Evolutionary conservation across 2,113 vertebrate genomes (phyloP), one percentile per base, ranked within the genome.

Genomic region (Neogobius melanostomus): DNA sequence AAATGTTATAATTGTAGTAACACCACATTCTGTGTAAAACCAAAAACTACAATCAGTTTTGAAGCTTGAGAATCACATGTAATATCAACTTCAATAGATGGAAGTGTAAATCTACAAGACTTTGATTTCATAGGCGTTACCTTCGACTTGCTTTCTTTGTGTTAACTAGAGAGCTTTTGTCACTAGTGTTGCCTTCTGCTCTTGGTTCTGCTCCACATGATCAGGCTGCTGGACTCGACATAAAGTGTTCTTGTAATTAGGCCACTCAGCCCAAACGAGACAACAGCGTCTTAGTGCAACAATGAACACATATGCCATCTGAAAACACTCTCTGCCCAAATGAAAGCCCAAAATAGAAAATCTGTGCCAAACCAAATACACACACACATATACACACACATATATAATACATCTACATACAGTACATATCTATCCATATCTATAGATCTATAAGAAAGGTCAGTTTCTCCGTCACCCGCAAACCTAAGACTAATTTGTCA

Each of bases 261-360:
- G 70, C 53, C 63, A 77, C 76, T 83, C 59, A 66, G 64, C 85
- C 80, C 71, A 73, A 84, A 85, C 83, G 68, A 87, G 72, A 77
- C 75, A 76, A 71, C 49, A 57, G 51, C 28, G 73, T 46, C 78
- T 87, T 82, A 82, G 10, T 48, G 85, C 75, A 87, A 89, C 84
- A 89, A 88, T 75, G 72, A 71, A 83, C 68, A 80, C 82, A 85
- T 78, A 89, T 70, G 85, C 77, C 72, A 69, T 82, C 70, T 64
- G 80, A 79, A 85, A 36, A 36, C 28, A 83, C 68, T 48, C 74
- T 64, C n/a, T 51, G 61, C 79, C 84, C 72, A 85, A 83, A 74
- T 73, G 62, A 64, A 28, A 16, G 72, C 83, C 64, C 47, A 87
- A 17, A 53, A 14, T 17, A 6, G 12, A 53, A 49, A 11, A 10